phyloP scores from a whole-genome alignment of 37 sponge, comb jelly and placozoan genomes.

The Ephydatia muelleri region DNA sequence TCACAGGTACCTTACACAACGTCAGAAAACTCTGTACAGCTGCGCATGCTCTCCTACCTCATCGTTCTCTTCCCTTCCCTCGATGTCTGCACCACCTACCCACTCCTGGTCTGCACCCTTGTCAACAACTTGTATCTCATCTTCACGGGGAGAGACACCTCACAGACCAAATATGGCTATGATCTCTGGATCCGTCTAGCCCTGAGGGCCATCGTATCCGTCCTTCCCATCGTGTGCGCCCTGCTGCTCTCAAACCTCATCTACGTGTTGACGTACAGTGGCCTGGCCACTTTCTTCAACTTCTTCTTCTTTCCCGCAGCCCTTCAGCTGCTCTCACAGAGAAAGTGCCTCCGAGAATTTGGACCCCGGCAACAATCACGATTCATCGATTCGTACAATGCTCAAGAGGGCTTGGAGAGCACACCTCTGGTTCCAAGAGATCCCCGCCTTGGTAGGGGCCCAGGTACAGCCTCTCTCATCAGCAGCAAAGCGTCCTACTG shows the following conservation, averaged over 20 bases:
- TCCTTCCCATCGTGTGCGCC: constrained; percentile 69
- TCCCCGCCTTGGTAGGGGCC: not conserved
- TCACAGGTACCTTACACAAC: constrained; percentile 23
- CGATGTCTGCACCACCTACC: constrained; percentile 88
- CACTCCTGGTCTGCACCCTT: constrained; percentile 64
- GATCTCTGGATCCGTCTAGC: constrained; percentile 14
- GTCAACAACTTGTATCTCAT: constrained; percentile 76
- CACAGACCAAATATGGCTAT: not conserved
- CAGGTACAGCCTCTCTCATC: not conserved
- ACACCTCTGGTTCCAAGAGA: not conserved
- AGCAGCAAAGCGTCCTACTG: not conserved
- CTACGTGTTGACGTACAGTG: constrained; percentile 80
- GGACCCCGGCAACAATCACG: not conserved
- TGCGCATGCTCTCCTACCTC: constrained; percentile 74
- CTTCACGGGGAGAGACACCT: constrained; percentile 56
- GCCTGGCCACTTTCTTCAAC: constrained; percentile 74
- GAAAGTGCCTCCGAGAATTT: constrained; percentile 52
- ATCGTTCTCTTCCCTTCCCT: constrained; percentile 88
- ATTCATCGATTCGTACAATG: not conserved
- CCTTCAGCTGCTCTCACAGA: constrained; percentile 76
- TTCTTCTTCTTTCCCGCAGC: constrained; percentile 73
- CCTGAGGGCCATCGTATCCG: constrained; percentile 46
- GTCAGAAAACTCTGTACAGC: not conserved
- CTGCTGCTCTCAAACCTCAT: constrained; percentile 81
- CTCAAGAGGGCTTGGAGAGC: not conserved